Evolutionary conservation across 2,113 vertebrate genomes (phyloP), one percentile per base, ranked within the genome.

Genomic region (Sarotherodon lohbergeri): DNA sequence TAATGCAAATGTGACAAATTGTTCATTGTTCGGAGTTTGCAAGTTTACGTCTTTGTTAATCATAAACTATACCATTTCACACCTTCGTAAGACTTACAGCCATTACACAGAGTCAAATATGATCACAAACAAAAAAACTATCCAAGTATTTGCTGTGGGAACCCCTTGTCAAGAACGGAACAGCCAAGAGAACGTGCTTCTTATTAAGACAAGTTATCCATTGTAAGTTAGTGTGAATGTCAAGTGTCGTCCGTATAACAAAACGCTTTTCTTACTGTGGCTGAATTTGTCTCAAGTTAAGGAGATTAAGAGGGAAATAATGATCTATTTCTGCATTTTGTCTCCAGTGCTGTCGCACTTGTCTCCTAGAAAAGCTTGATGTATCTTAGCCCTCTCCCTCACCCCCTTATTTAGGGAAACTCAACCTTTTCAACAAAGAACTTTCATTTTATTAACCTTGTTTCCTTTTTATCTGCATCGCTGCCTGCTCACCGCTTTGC

Each of bases 191-290:
- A 46, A 46, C 3, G 2, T 66, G 34, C 39, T 68, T 87, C 50
- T 73, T 83, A 86, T 90, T 81, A 89, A 81, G 50, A 81, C 86
- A 91, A 89, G 19, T 91, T 90, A 89, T 90, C 56, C 76, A 89
- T 63, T 79, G 83, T 81, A 81, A 73, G 59, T 34, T 43, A 22
- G 90, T 57, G 7, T 4, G 3, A 82, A 85, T 56, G 88, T 43
- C 11, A 22, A 78, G 27, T 85, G 63, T 22, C 73, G 16, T 63
- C 43, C 6, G 22, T 34, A 29, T 56, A 82, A 56, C 32, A 71
- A n/a, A 83, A 61, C 19, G 24, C 71, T 46, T 34, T 32, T 22
- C 36, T 54, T 66, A 17, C 46, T 50, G 19, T 43, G 6, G 41
- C 54, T 59, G n/a, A 85, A 86, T 68, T 56, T n/a, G n/a, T 76